These are phyloP conservation scores for Apamea sordens DNA, from an alignment of 2,888 invertebrate genomes.

Conservation along the genomic window DNA sequence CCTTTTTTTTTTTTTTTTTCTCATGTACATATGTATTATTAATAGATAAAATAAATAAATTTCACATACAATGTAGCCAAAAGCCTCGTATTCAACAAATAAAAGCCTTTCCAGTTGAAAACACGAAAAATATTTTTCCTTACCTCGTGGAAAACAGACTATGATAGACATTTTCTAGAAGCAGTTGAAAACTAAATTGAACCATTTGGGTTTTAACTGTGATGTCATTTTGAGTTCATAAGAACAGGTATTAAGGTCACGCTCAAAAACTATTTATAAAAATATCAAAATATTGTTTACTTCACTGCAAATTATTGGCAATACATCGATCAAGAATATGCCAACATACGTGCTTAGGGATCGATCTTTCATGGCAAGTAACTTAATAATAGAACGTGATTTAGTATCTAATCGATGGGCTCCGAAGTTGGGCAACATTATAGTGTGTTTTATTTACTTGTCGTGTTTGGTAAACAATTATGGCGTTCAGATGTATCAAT, in stretches of 20 bases:
- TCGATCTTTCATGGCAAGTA: neutral
- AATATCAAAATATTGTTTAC: neutral
- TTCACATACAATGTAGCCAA: too few relatives aligned
- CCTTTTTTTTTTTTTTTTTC: too few relatives aligned
- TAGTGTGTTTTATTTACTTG: neutral
- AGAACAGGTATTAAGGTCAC: too few relatives aligned
- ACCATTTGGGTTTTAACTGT: too few relatives aligned
- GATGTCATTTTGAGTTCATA: neutral
- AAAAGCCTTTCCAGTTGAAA: neutral
- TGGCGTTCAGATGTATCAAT: neutral
- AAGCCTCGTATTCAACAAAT: too few relatives aligned
- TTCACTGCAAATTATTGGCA: neutral
- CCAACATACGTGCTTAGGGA: neutral
- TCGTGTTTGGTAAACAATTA: neutral
- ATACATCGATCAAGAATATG: slow-evolving; percentile 10
- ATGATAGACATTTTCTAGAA: neutral
- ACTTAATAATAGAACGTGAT: slow-evolving; percentile 20
- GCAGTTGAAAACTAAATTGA: neutral
- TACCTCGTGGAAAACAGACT: neutral
- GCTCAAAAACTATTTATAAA: neutral
- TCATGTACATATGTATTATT: too few relatives aligned
- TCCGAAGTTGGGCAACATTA: neutral
- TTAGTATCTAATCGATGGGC: slow-evolving; percentile 3
- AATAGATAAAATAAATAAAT: too few relatives aligned
- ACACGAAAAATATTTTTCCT: neutral